A percentile compares a stretch with the other conserved stretches of the same genome.
Conservation (phyloP, 2,113 vertebrate genomes). For the Phycodurus eques region DNA sequence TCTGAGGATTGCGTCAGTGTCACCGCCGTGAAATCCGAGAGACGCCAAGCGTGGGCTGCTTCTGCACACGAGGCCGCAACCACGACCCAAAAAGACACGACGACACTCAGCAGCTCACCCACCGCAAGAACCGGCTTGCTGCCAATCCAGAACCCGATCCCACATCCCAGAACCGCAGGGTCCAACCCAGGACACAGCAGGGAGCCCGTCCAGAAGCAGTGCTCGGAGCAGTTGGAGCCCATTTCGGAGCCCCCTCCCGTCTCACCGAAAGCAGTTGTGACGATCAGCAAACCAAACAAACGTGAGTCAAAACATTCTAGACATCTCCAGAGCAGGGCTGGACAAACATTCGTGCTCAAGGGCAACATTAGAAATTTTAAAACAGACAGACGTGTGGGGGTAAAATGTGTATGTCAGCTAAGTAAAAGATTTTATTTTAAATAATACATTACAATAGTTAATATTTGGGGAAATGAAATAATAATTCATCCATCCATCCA, state of each 20-base stretch:
- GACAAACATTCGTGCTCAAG: too few relatives aligned
- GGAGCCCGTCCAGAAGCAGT: conserved; percentile 35
- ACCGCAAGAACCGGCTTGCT: not conserved
- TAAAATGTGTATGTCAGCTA: too few relatives aligned
- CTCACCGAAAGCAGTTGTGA: conserved; percentile 42
- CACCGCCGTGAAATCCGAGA: conserved; percentile 39
- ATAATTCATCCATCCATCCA: too few relatives aligned
- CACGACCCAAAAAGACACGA: conserved; percentile 1
- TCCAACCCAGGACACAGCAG: conserved; percentile 13
- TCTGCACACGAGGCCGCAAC: conserved; percentile 15
- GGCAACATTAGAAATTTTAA: too few relatives aligned
- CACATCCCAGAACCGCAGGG: not conserved
- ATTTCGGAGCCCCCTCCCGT: conserved; percentile 38
- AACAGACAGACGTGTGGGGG: too few relatives aligned
- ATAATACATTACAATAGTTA: too few relatives aligned
- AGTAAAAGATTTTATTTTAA: too few relatives aligned
- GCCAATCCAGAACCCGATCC: not conserved
- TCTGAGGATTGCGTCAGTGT: conserved; percentile 44
- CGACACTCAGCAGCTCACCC: conserved; percentile 6
- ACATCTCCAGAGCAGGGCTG: not conserved
- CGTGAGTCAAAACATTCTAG: conserved; percentile 52
- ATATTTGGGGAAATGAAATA: too few relatives aligned
- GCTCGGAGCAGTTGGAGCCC: conserved; percentile 42
- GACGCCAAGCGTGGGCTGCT: conserved; percentile 52
- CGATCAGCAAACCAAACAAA: conserved; percentile 53